These are phyloP conservation scores for Leptinotarsa juncta DNA, from an alignment of 2,888 invertebrate genomes.

Conservation along the genomic window DNA sequence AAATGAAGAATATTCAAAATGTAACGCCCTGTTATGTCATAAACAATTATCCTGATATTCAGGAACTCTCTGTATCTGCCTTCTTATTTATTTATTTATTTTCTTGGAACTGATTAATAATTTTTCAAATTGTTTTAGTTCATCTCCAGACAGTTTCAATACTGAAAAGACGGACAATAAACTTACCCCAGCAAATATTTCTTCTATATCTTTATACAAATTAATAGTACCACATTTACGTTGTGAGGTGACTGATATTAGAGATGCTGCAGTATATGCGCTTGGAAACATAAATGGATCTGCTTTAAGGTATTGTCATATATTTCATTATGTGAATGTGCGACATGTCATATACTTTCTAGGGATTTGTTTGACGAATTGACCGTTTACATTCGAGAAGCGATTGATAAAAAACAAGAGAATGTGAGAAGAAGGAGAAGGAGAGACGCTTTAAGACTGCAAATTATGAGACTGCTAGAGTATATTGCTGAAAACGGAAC, in stretches of 20 bases:
- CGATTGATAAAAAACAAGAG: slow-evolving; percentile 96
- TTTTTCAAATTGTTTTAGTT: slow-evolving; percentile 69
- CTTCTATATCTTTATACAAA: slow-evolving; percentile 91
- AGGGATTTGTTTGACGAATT: slow-evolving; percentile 98
- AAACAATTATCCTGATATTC: too few species aligned
- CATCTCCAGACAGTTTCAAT: slow-evolving; percentile 90
- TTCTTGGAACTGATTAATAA: neutral
- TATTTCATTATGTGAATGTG: slow-evolving; percentile 19
- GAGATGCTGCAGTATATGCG: slow-evolving; percentile 94
- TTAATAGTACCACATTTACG: slow-evolving; percentile 91
- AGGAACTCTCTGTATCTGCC: too few species aligned
- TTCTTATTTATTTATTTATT: too few species aligned
- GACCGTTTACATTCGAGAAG: slow-evolving; percentile 90
- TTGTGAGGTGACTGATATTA: slow-evolving; percentile 93
- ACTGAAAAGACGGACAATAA: slow-evolving; percentile 86
- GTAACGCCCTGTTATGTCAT: too few species aligned
- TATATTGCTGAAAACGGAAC: slow-evolving; percentile 92
- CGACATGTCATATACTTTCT: slow-evolving; percentile 42
- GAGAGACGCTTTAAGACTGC: slow-evolving; percentile 91
- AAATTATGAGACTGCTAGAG: slow-evolving; percentile 91
- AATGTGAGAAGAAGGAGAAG: slow-evolving; percentile 92
- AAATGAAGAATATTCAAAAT: too few species aligned
- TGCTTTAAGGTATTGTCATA: slow-evolving; percentile 82
- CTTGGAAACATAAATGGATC: slow-evolving; percentile 95
- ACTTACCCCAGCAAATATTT: slow-evolving; percentile 71